Evolutionary conservation across 2,797 vertebrate genomes (phyloP).

Genomic region (Pelobates cultripes): DNA sequence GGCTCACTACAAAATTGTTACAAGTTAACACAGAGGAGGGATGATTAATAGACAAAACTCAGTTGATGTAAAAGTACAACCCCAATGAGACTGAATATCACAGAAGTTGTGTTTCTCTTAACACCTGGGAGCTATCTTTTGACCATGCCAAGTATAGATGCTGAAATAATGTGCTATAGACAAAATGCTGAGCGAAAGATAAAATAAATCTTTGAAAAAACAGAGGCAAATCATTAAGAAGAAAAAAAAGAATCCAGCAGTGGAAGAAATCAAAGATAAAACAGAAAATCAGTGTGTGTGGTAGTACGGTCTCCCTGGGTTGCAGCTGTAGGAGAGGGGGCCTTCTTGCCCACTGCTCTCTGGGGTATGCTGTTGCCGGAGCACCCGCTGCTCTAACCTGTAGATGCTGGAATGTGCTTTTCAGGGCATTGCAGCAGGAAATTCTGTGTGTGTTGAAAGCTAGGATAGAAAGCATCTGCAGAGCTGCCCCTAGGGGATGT

Average conservation of each 20-base stretch:
- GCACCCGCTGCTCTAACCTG: constrained; percentile 59
- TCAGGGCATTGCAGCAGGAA: constrained; percentile 61
- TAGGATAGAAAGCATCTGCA: constrained; percentile 61
- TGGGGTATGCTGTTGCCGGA: constrained; percentile 43
- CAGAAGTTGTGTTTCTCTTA: no score
- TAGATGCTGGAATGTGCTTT: constrained; percentile 59
- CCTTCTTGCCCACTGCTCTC: constrained; percentile 41
- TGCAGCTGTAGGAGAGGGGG: not conserved
- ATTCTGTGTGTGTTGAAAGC: constrained; percentile 63
- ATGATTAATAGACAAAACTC: no score
- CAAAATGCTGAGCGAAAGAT: not conserved
- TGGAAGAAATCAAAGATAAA: not conserved
- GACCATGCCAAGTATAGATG: no score
- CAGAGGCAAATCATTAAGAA: not conserved
- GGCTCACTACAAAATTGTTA: not conserved
- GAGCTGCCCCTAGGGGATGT: constrained; percentile 56
- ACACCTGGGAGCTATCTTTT: no score
- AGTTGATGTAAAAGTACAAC: no score
- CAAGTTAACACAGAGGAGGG: not conserved
- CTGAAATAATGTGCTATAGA: not conserved
- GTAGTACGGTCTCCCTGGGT: not conserved
- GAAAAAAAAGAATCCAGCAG: not conserved
- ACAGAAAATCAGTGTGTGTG: not conserved
- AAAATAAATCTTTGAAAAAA: not conserved
- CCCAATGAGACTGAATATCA: no score